Base-by-base conservation (phyloP, 2,888 invertebrate genomes). In the Cantharis flavilabris region DNA sequence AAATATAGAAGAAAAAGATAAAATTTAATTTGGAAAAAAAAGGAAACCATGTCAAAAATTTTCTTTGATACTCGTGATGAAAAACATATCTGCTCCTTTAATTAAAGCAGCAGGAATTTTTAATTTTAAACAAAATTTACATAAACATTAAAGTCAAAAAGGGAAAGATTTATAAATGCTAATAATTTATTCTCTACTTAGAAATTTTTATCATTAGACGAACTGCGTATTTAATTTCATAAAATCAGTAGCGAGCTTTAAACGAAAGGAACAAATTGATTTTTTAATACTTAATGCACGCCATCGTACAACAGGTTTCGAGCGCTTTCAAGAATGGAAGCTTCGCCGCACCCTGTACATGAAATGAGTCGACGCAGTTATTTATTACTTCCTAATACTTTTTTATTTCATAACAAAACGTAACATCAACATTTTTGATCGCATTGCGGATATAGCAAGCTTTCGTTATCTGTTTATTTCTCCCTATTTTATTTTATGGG, bases 331-430 rank as follows among this genome's bases (percentile, higher is more conserved):
- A 4, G 33, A 5, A 13, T 13, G 33, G 13, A 4, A 33, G 13
- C 13, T 33, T 5, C 5, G 33, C 33, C 33, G 33, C 33, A 33
- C 33, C 33, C 13, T 33, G n/a, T 33, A 33, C 13, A 33, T 72
- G 33, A 16, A 16, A 20, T 7, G 28, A 71, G 64, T 28, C 67
- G 72, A 13, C 49, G n/a, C 64, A 63, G 63, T 71, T 71, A 64
- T 28, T 71, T 71, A 71, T 69, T 73, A 73, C 69, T 69, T 69
- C 62, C 69, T 73, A 73, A 73, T 69, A 69, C 73, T 30, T 73
- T 69, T 69, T 69, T 73, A 73, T 73, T 73, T 62, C 73, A 73
- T 73, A 73, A 33, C 33, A 69, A 69, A 28, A 73, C 69, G 62
- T 69, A 69, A 69, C 62, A 73, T 69, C 73, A 73, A 69, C 73